These are phyloP conservation scores for Drosophila bocqueti DNA, from an alignment of 1,140 invertebrate genomes.

Conservation along the genomic window DNA sequence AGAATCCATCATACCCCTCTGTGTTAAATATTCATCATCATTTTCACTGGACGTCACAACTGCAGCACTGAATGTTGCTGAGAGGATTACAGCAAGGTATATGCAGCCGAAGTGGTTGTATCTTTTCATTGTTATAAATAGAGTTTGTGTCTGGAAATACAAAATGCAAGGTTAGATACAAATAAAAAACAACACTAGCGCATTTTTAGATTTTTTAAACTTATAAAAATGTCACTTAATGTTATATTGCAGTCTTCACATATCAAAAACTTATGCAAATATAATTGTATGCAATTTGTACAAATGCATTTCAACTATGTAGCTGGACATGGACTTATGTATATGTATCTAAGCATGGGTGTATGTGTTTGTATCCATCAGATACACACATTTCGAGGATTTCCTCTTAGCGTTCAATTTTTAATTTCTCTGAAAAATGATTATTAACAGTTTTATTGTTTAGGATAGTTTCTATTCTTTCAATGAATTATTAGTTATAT, in stretches of 20 bases:
- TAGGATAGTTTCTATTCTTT: too few relatives aligned
- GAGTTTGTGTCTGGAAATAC: not conserved
- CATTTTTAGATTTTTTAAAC: not conserved
- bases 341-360: constrained; percentile 7
- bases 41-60: constrained; percentile 67
- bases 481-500: too few relatives aligned
- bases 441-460: not conserved
- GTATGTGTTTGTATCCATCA: constrained; percentile 46
- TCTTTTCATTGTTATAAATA: constrained; percentile 13
- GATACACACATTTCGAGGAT: constrained; percentile 68
- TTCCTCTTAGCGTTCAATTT: not conserved
- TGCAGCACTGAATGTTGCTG: constrained; percentile 23
- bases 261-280: not conserved
- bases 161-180: not conserved
- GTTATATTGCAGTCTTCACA: not conserved
- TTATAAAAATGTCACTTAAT: not conserved
- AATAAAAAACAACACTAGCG: not conserved
- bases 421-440: not conserved
- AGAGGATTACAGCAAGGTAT: constrained; percentile 30
- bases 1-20: constrained; percentile 55
- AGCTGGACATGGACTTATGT: not conserved
- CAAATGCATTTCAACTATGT: not conserved
- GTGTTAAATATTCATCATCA: constrained; percentile 79
- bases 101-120: constrained; percentile 11
- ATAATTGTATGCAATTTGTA: not conserved